These are phyloP conservation scores for Ladona fulva DNA, from an alignment of 1,140 invertebrate species.

Conservation along the genomic window DNA sequence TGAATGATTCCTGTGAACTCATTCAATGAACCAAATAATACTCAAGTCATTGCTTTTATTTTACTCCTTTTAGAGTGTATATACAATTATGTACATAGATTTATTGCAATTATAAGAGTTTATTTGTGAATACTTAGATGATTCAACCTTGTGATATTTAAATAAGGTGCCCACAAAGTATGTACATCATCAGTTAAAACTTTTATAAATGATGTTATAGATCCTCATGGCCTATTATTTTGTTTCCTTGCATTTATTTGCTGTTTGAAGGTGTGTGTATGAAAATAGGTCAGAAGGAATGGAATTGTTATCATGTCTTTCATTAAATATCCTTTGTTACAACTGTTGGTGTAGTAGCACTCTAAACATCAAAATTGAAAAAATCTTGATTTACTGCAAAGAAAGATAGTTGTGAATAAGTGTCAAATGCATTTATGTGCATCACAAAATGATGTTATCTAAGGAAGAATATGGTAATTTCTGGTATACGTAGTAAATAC, in stretches of 20 bases:
- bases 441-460: no score
- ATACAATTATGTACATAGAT: neutral
- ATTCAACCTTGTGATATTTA: neutral
- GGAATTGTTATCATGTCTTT: no score
- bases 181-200: neutral
- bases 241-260: neutral
- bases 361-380: no score
- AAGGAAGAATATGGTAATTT: no score
- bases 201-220: constrained; percentile 9
- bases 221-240: neutral
- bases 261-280: no score
- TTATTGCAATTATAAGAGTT: neutral
- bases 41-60: neutral
- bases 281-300: no score
- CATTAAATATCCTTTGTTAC: no score
- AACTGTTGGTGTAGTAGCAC: no score
- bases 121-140: neutral
- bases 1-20: neutral
- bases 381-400: no score
- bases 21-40: neutral
- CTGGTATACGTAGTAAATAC: no score
- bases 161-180: neutral
- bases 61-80: neutral
- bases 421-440: no score
- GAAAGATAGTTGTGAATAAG: no score